phyloP scores from a whole-genome alignment of 2,888 invertebrate species.

The Rhingia rostrata region DNA sequence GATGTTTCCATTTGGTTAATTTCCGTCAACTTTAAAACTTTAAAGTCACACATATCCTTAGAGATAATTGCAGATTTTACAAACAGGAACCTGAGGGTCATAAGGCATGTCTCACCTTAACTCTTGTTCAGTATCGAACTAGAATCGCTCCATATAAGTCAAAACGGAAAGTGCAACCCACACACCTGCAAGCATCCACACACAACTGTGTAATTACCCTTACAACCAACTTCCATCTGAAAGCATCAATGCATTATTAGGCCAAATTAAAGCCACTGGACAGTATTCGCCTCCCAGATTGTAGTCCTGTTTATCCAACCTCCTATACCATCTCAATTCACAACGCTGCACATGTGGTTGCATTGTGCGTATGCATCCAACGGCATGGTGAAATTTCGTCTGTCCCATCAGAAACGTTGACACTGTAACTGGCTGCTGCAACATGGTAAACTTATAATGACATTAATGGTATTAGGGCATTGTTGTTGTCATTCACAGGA shows the following conservation, averaged over 20 bases:
- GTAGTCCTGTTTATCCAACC: conserved; percentile 18
- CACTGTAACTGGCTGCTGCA: conserved; percentile 48
- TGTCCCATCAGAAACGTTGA: conserved; percentile 25
- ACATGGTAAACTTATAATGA: conserved; percentile 64
- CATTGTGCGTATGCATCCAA: conserved; percentile 36
- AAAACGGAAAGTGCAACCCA: conserved; percentile 30
- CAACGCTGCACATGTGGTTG: conserved; percentile 20
- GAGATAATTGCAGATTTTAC: not conserved
- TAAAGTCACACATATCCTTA: too few species aligned
- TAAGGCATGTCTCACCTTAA: not conserved
- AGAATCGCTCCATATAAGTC: conserved; percentile 12
- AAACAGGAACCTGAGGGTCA: not conserved
- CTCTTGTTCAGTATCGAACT: conserved; percentile 14
- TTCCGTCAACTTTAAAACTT: too few species aligned
- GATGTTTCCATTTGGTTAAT: too few species aligned
- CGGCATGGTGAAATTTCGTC: conserved; percentile 11
- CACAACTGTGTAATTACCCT: conserved; percentile 45
- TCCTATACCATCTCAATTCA: not conserved
- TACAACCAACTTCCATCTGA: conserved; percentile 24
- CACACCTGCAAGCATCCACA: conserved; percentile 17
- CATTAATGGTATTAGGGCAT: conserved; percentile 62
- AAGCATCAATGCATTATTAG: conserved; percentile 41
- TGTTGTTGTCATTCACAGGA: conserved; percentile 14
- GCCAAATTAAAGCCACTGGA: conserved; percentile 47
- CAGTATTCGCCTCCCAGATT: conserved; percentile 33